These are phyloP conservation scores for Ormyrus thymus DNA, from an alignment of 2,888 invertebrate genomes.

Conservation along the genomic window DNA sequence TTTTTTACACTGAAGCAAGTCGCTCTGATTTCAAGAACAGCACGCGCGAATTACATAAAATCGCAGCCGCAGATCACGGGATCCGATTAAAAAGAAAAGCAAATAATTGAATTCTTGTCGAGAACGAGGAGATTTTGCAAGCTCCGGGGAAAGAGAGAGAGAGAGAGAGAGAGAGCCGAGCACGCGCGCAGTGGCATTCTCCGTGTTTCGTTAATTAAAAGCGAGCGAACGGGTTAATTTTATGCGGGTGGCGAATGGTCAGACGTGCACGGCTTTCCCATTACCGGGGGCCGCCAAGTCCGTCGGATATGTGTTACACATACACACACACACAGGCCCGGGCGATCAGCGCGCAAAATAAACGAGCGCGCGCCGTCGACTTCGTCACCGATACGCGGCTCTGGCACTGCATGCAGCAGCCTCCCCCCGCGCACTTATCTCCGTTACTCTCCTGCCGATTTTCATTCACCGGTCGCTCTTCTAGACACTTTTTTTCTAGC, in stretches of 20 bases:
- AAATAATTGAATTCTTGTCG: too few relatives aligned
- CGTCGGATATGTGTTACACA: conserved; percentile 31
- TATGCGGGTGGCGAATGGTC: conserved; percentile 71
- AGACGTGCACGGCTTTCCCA: conserved; percentile 73
- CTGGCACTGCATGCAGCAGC: neutral
- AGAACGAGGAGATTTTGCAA: too few relatives aligned
- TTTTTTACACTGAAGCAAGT: too few relatives aligned
- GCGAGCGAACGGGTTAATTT: conserved; percentile 72
- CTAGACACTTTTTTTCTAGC: neutral
- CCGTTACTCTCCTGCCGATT: neutral
- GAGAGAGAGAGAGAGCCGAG: too few relatives aligned
- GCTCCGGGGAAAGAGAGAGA: too few relatives aligned
- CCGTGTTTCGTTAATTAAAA: conserved; percentile 74
- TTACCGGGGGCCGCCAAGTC: conserved; percentile 64
- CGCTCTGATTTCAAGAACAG: too few relatives aligned
- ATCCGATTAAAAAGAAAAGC: too few relatives aligned
- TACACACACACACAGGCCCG: conserved; percentile 7
- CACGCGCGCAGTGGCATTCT: conserved; percentile 55
- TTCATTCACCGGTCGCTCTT: neutral
- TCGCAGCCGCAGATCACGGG: too few relatives aligned
- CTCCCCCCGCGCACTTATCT: neutral
- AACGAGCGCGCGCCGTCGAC: conserved; percentile 33
- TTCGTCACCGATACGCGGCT: conserved; percentile 48
- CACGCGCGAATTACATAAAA: too few relatives aligned
- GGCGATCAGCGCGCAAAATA: conserved; percentile 11